phyloP scores from a whole-genome alignment of 2,888 invertebrate genomes.

The Smittia aterrima region DNA sequence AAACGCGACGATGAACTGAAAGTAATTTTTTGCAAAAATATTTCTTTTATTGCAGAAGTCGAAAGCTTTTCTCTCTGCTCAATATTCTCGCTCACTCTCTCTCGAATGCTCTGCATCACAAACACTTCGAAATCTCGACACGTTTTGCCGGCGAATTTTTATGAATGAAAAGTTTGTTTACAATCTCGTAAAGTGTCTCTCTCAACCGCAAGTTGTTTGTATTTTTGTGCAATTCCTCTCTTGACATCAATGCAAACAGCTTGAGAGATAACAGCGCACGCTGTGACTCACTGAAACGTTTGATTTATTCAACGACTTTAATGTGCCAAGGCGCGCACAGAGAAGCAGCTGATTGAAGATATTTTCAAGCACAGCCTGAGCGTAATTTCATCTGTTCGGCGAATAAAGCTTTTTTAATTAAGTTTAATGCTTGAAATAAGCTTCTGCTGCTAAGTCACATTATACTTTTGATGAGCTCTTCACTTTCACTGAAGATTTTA shows the following conservation, averaged over 20 bases:
- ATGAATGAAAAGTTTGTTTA: constrained; percentile 14
- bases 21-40: not conserved
- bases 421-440: too few species aligned
- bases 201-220: not conserved
- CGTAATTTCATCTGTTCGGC: too few species aligned
- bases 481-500: too few species aligned
- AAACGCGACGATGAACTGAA: constrained; percentile 10
- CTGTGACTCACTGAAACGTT: not conserved
- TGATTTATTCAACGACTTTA: not conserved
- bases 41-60: not conserved
- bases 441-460: too few species aligned
- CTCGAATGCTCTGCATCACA: too few species aligned
- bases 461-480: too few species aligned
- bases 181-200: not conserved
- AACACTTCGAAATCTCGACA: not conserved
- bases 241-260: not conserved
- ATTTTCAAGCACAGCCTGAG: too few species aligned
- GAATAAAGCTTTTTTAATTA: too few species aligned
- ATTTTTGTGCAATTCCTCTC: not conserved
- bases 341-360: too few species aligned
- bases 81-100: not conserved
- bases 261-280: not conserved
- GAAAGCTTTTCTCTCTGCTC: not conserved
- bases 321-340: not conserved
- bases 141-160: constrained; percentile 19